A percentile compares a stretch with the other conserved stretches of the same genome.
Evolutionary conservation across 1,140 invertebrate species (phyloP).

Genomic region (Mercenaria mercenaria): DNA sequence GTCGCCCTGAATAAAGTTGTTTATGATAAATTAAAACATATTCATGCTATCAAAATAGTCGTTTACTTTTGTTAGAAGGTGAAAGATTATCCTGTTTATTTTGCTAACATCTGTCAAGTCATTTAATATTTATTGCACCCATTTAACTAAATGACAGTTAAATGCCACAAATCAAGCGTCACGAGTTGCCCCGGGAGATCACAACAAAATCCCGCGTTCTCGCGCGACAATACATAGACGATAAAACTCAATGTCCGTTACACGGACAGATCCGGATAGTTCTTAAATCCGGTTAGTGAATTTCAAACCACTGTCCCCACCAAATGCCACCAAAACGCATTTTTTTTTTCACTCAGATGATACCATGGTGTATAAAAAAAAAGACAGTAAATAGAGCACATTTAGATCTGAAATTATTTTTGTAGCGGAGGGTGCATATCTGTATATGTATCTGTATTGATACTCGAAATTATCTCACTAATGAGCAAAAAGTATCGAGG

Average conservation of each 20-base stretch:
- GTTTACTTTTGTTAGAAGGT: neutral
- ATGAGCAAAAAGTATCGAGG: no score
- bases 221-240: neutral
- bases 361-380: no score
- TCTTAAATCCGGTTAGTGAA: no score
- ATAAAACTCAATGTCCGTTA: neutral
- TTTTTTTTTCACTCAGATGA: no score
- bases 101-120: neutral
- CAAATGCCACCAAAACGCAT: no score
- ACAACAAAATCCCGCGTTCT: neutral
- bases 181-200: constrained; percentile 31
- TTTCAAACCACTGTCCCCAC: no score
- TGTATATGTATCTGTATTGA: no score
- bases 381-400: no score
- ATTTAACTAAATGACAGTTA: neutral
- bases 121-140: neutral
- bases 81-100: neutral
- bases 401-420: no score
- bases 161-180: neutral
- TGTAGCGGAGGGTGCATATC: no score
- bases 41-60: neutral
- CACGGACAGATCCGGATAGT: neutral
- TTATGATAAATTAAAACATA: neutral
- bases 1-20: neutral
- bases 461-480: no score